Base-by-base conservation (phyloP, 2,797 vertebrate species). In the Sebastiscus albofasciatus region DNA sequence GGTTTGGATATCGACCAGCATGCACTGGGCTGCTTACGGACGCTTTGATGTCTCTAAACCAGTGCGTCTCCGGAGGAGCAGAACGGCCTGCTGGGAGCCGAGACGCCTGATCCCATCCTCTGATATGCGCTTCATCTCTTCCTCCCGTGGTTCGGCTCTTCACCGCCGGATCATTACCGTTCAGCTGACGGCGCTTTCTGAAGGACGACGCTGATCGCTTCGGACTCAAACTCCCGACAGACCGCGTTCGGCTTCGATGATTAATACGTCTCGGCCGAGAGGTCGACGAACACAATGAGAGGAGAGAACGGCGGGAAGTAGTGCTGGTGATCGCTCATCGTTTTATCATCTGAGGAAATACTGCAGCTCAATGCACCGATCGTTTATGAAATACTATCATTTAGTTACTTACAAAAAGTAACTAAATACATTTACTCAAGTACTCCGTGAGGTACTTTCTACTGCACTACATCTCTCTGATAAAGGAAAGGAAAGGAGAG, bases 41-140 rank as follows among this genome's bases (percentile, higher is more conserved):
- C 16, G 76, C 89, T 93, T 91, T 93, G 90, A 93, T 89, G 89
- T 88, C 39, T 79, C 34, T 87, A 83, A 87, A 86, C 68, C 89
- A 86, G 83, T 59, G 71, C 46, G 74, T 82, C 72, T 86, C 91
- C 87, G 65, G 83, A 77, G 89, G 83, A 83, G 67, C 80, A 29
- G 66, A 59, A 2, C 20, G 75, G 86, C 81, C 76, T 81, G 72
- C 87, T 89, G 90, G 90, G 89, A 89, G 55, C 55, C 22, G 22
- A 56, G n/a, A 26, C 22, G 56, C 56, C 26, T 27, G 26, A 59
- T 58, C 55, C 26, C 13, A 16, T 58, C 55, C 55, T 59, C 87
- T 85, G 80, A 88, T 85, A 83, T 81, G 72, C 54, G 82, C 87
- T 81, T 79, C 86, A 84, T 87, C 81, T 86, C 87, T 73, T 90